Conservation (phyloP, 2,797 vertebrate species). For the Hippocampus kuda region DNA sequence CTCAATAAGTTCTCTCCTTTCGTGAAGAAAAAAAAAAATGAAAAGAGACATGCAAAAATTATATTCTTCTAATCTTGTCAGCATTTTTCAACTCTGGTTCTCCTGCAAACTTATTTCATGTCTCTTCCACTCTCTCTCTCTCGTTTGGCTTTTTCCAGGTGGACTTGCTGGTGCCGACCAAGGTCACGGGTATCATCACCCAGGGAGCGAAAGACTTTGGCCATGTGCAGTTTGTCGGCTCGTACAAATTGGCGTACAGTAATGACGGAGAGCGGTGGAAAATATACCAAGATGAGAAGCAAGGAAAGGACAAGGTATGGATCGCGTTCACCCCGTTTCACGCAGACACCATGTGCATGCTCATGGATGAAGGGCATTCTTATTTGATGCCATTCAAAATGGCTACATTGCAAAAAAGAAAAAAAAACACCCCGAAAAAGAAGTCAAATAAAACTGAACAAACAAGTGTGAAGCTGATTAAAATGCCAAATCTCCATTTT, state of each 20-base stretch:
- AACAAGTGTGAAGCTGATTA: conserved; percentile 13
- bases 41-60: conserved; percentile 12
- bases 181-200: conserved; percentile 95
- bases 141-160: conserved; percentile 60
- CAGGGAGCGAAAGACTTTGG: conserved; percentile 99
- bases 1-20: conserved; percentile 41
- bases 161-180: conserved; percentile 85
- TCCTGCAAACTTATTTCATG: conserved; percentile 12
- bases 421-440: background rate
- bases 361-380: conserved; percentile 2
- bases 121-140: background rate
- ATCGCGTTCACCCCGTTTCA: background rate
- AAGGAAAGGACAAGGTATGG: conserved; percentile 93
- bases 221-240: conserved; percentile 94
- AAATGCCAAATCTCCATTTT: conserved; percentile 27
- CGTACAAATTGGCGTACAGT: conserved; percentile 95
- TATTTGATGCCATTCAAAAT: conserved; percentile 23
- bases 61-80: conserved; percentile 29
- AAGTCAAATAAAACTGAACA: conserved; percentile 16
- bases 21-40: conserved; percentile 23
- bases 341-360: background rate
- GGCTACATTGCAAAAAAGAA: conserved; percentile 11
- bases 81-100: conserved; percentile 17
- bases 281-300: conserved; percentile 91
- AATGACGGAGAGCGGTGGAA: conserved; percentile 87